phyloP scores from a whole-genome alignment of 2,113 vertebrate genomes.

The Fulica atra region DNA sequence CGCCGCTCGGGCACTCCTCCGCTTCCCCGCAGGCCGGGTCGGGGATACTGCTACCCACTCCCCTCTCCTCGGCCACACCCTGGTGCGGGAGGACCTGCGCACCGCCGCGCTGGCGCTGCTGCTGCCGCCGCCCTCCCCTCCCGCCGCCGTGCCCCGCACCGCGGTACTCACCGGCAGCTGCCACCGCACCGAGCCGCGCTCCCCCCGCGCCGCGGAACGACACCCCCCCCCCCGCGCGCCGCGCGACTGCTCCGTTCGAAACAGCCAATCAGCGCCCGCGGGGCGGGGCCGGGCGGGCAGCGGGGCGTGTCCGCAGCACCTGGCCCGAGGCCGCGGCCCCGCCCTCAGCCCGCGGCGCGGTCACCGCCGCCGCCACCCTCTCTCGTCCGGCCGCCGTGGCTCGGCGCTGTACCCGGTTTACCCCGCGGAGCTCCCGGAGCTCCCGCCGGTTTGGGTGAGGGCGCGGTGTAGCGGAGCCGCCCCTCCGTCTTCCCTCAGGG shows the following conservation, averaged over 20 bases:
- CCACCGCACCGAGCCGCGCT: not conserved
- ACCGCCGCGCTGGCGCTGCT: not conserved
- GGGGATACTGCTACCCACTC: too few species aligned
- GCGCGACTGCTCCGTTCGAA: constrained; percentile 73
- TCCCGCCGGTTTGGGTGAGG: too few species aligned
- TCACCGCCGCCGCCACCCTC: too few species aligned
- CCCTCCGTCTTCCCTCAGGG: too few species aligned
- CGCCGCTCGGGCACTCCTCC: not conserved
- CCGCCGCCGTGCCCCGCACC: not conserved
- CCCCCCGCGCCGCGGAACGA: not conserved
- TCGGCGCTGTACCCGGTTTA: too few species aligned
- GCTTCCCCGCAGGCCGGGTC: not conserved
- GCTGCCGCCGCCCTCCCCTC: not conserved
- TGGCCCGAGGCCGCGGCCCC: not conserved
- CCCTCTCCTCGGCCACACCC: not conserved
- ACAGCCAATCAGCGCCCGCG: constrained; percentile 59
- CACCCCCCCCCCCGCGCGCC: not conserved
- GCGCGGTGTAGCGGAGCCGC: not conserved
- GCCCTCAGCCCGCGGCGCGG: not conserved
- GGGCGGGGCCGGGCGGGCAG: not conserved
- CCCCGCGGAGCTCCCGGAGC: too few species aligned
- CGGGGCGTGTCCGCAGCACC: not conserved
- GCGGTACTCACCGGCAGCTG: not conserved
- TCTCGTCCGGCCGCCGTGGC: not conserved
- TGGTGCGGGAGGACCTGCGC: too few species aligned